A percentile compares a stretch with the other conserved stretches of the same genome.
Evolutionary conservation across 2,113 vertebrate genomes (phyloP).

Genomic region (Colaptes auratus): DNA sequence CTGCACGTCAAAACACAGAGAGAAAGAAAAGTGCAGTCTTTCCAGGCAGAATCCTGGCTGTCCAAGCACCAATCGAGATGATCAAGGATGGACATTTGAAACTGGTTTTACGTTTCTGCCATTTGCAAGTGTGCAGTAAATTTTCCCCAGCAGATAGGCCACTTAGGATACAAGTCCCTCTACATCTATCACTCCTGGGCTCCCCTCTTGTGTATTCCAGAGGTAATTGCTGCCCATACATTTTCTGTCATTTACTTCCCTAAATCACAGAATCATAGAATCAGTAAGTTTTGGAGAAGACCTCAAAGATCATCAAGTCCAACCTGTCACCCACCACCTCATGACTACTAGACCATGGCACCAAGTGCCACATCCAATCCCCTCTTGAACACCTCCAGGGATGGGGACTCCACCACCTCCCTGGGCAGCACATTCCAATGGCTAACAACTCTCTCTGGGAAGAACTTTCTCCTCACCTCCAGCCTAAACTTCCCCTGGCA

Average conservation of each 20-base stretch:
- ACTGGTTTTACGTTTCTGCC: not conserved
- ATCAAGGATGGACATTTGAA: slow-evolving; percentile 1
- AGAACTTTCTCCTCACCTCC: too few species aligned
- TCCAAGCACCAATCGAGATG: not conserved
- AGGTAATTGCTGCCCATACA: not conserved
- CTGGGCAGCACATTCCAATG: too few species aligned
- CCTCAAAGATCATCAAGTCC: too few species aligned
- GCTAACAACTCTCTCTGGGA: too few species aligned
- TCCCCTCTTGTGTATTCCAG: not conserved
- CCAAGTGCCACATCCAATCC: too few species aligned
- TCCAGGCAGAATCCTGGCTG: not conserved
- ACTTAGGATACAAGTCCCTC: not conserved
- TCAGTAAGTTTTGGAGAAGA: too few species aligned
- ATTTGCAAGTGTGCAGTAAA: not conserved
- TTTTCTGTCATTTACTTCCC: not conserved
- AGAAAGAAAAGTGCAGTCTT: not conserved
- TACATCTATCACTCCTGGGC: not conserved
- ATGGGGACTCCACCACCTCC: too few species aligned
- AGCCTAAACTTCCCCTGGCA: too few species aligned
- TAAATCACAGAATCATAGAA: not conserved
- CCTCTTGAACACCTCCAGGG: too few species aligned
- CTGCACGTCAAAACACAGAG: not conserved
- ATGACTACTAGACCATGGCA: too few species aligned
- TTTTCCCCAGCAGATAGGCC: not conserved
- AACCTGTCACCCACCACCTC: too few species aligned